Evolutionary conservation across 2,888 invertebrate genomes (phyloP), one percentile per base, ranked within the genome.

Genomic region (Poecilus cupreus): DNA sequence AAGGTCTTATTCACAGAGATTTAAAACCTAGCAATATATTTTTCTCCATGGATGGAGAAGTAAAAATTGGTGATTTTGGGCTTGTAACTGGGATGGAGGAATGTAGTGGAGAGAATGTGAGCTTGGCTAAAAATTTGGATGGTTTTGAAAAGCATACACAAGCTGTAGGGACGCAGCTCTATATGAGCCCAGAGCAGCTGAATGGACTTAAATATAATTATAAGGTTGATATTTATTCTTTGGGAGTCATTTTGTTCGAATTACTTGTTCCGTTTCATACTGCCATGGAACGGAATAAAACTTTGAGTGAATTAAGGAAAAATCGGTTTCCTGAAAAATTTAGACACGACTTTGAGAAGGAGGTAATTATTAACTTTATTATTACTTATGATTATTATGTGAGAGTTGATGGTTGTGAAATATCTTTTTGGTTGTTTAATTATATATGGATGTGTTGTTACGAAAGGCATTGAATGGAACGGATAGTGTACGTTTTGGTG

Each of bases 1-100:
- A 95, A 84, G 97, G 97, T 0, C 92, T 98, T 0, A 99, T 99
- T 88, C 99, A 99, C 88, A 92, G 99, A 68, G 99, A 99, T 89
- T 91, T 99, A 46, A 99, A 99, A 93, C 96, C 97, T 0, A 96
- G 96, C 83, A 97, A 97, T 88, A 96, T 97, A 85, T 97, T 99
- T 89, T 98, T 99, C 89, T 96, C 97, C 0, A 91, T 94, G 83
- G 96, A 98, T 88, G 96, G 96, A 0, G 92, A 93, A 86, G 94
- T 99, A 6, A 99, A 99, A 91, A 96, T 99, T 79, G 99, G 99
- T 0, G 99, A 99, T 90, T 99, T 99, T 90, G 99, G 99, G 0
- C 92, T 99, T n/a, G 99, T 97, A 10, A 98, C 98, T 3, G 94
- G 95, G 20, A 95, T 96, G 92, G 91, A 92, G 60, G 94, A 94